Conservation (phyloP, 2,113 vertebrate species). For the Raja brachyura region DNA sequence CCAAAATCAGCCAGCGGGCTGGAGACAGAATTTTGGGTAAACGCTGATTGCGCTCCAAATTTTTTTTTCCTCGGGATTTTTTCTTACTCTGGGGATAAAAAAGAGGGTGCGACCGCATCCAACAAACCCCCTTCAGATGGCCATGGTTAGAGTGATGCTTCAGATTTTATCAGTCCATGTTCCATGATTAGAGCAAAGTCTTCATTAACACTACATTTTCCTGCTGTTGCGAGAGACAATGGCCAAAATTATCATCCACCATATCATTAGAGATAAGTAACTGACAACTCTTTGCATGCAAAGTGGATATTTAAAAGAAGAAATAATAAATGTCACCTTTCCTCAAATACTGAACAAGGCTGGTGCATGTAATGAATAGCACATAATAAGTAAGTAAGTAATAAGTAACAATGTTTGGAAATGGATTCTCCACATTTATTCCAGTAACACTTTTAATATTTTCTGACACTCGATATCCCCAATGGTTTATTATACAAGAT, state of each 20-base stretch:
- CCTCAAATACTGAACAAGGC: background rate
- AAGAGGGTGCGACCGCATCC: too few relatives aligned
- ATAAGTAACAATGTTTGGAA: background rate
- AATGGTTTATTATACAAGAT: conserved; percentile 5
- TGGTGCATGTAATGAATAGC: background rate
- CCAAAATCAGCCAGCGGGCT: too few relatives aligned
- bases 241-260: background rate
- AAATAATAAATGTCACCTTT: background rate
- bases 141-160: background rate
- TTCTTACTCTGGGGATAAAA: too few relatives aligned
- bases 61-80: too few relatives aligned
- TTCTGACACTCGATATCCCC: background rate
- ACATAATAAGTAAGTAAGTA: background rate
- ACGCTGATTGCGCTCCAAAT: too few relatives aligned
- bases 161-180: background rate
- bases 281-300: background rate
- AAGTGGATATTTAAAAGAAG: background rate
- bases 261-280: background rate
- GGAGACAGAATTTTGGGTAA: too few relatives aligned
- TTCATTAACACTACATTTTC: background rate
- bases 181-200: background rate
- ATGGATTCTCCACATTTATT: background rate
- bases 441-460: background rate
- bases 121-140: too few relatives aligned
- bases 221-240: background rate